Conservation (phyloP, 2,113 vertebrate genomes). For the Chaetodon auriga region DNA sequence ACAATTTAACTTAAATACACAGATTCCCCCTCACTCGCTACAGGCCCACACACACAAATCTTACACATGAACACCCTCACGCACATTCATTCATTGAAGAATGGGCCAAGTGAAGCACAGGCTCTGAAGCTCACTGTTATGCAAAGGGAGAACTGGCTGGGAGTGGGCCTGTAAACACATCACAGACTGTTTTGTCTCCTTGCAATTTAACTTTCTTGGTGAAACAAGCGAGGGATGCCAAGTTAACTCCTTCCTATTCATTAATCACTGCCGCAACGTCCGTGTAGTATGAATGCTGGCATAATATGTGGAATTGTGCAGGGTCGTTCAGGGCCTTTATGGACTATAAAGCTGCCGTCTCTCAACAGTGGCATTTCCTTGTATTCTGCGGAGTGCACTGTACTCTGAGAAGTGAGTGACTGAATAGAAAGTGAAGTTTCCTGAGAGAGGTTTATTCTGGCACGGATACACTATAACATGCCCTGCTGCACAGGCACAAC, state of each 20-base stretch:
- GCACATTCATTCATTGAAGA: conserved; percentile 58
- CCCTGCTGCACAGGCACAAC: conserved; percentile 62
- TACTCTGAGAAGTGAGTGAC: conserved; percentile 58
- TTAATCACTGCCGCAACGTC: conserved; percentile 55
- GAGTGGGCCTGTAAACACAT: conserved; percentile 65
- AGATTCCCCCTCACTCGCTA: conserved; percentile 11
- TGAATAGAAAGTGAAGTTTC: conserved; percentile 79
- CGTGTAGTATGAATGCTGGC: conserved; percentile 31
- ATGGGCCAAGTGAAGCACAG: conserved; percentile 47
- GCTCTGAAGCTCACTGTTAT: conserved; percentile 59
- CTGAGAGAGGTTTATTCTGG: conserved; percentile 81
- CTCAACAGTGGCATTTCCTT: conserved; percentile 77
- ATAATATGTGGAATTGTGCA: conserved; percentile 45
- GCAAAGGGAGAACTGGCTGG: conserved; percentile 48
- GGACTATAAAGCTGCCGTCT: conserved; percentile 68
- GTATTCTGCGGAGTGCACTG: conserved; percentile 70
- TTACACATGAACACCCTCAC: conserved; percentile 60
- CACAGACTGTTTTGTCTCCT: conserved; percentile 63
- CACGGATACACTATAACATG: conserved; percentile 57
- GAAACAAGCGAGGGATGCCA: conserved; percentile 55
- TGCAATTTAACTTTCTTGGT: conserved; percentile 45
- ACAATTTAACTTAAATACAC: conserved; percentile 15
- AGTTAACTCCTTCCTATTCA: conserved; percentile 65
- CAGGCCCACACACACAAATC: conserved; percentile 29
- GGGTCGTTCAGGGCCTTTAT: conserved; percentile 34